Evolutionary conservation across 1,140 invertebrate genomes (phyloP), one percentile per base, ranked within the genome.

Genomic region (Drosophila biarmipes): DNA sequence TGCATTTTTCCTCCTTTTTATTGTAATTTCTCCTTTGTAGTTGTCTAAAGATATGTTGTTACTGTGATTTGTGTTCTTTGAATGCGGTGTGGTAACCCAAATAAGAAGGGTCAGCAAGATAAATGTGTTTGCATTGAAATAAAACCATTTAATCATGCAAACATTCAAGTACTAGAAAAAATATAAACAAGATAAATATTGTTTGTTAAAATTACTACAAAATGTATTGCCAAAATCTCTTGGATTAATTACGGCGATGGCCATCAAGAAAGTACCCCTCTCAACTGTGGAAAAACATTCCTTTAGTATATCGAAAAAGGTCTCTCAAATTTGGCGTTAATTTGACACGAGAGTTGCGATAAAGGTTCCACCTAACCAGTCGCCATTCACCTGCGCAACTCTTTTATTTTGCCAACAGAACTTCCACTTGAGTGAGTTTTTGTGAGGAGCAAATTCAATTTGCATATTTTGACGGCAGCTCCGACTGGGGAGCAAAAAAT

Each of bases 401-500:
- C 61, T 61, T 68, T 61, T 53, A 49, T 42, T 69, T 37, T 34
- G 49, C 34, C 48, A 15, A 67, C 59, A 19, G 37, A 66, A 62
- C 56, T 67, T 78, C 80, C 75, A 84, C 74, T 84, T 46, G 56
- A 67, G 43, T 84, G 72, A 75, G 48, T 84, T 84, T 84, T 35
- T 58, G 43, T 34, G 37, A 34, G 73, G 56, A 63, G 46, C 46
- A 74, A 82, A 84, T 84, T 82, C 80, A 82, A 84, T 84, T 84
- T 84, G 63, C 80, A 84, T 84, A 80, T 84, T 84, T 66, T 66
- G 80, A 75, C 75, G 75, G 73, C 62, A 73, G 55, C 24, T 17
- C 37, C 29, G 34, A 66, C 35, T 17, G 34, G 12, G 31, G 42
- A 54, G 40, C 24, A 58, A 51, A 62, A 69, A 69, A 63, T 63